Evolutionary conservation across 2,888 invertebrate species (phyloP), one percentile per base, ranked within the genome.

Genomic region (Mylabris sibirica): DNA sequence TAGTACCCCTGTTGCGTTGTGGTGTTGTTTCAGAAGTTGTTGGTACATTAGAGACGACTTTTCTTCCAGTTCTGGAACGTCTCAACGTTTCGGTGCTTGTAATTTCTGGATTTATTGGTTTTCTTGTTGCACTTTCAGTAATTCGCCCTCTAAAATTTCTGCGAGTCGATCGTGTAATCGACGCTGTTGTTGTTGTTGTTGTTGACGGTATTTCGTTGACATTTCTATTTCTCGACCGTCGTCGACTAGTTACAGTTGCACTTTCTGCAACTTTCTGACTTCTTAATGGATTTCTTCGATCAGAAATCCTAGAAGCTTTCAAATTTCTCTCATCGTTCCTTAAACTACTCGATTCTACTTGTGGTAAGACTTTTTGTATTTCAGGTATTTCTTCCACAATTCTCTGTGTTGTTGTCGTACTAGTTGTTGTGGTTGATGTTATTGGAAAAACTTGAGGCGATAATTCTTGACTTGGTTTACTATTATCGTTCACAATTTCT

Each of bases 41-140:
- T 49, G 60, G 11, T 59, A 38, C 20, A 14, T 35, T 41, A 22
- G 44, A 8, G 41, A 64, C 11, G n/a, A 78, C 77, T 69, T 75
- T 79, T 64, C 81, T 69, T 17, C 79, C 81, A n/a, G 79, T 77
- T 73, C 83, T 75, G 5, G 82, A 75, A 66, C 81, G 74, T 9
- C 68, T 67, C n/a, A 78, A 74, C 53, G 69, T 65, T 49, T 79
- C 79, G 34, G 75, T 76, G 5, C 72, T 68, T 69, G 72, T 72
- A 57, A 73, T 71, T 66, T 78, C 78, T 12, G 72, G 67, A 26
- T 76, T 74, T 53, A 80, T 70, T n/a, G 77, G 68, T 2, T 72
- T 69, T 30, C 72, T 70, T 12, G 62, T 44, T 64, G 70, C 69
- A 60, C 68, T 73, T 38, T 69, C 66, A 0, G 66, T 70, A 17